Base-by-base conservation (phyloP, 2,888 invertebrate species). In the Apamea monoglypha region DNA sequence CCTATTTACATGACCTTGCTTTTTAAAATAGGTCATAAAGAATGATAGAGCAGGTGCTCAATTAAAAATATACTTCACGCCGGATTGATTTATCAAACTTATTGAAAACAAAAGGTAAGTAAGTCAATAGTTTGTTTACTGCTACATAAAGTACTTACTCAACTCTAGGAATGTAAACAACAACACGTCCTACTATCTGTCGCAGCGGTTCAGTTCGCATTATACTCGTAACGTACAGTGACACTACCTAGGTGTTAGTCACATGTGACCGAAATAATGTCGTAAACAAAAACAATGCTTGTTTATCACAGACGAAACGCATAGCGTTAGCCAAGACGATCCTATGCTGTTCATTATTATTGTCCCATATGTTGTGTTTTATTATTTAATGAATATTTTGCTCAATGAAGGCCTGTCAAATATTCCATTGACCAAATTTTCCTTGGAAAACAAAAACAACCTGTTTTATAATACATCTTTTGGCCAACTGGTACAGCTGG, bases 231-330 rank as follows among this genome's bases (percentile, higher is more conserved):
- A 80, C 61, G 64, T 73, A 56, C 63, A 63, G 47, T 18, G 40
- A 61, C 21, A 80, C 56, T 73, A 74, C 66, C 72, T 73, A 78
- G 64, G 64, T 61, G 77, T 84, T 78, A 77, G 78, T 86, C 78
- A 78, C 78, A 80, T 82, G 84, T 72, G 81, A 81, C 80, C 68
- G 78, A 78, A 67, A 61, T 74, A 66, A 56, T 77, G 40, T 82
- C 36, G 88, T 90, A 90, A 89, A 90, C 90, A 89, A 89, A 83
- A 90, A 90, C 90, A 89, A 82, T 78, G 70, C 67, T 87, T 90
- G 82, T 89, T 90, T 90, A 83, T 88, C 77, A 78, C 53, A 66
- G 64, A 75, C 68, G 40, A 77, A 78, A 73, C 70, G 66, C 75
- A 77, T 63, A 56, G 70, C 79, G 59, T 50, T 79, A 80, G 90